Evolutionary conservation across 2,888 invertebrate genomes (phyloP).

Genomic region (Pammene fasciana): DNA sequence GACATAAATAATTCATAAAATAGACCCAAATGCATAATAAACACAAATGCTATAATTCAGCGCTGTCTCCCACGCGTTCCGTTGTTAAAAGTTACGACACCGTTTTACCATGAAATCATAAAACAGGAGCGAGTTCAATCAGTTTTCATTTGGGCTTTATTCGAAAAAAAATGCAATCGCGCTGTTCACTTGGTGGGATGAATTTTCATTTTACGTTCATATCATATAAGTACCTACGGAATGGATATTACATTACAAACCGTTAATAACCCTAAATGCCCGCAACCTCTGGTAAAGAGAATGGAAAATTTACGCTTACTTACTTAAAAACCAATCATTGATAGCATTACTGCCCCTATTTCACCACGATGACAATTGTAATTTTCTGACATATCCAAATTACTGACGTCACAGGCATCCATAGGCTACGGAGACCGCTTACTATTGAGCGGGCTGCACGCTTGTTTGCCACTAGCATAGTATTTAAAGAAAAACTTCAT

Average conservation of each 20-base stretch:
- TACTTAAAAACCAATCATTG: too few relatives aligned
- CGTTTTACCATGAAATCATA: constrained; percentile 36
- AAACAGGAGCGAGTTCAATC: constrained; percentile 36
- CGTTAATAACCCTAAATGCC: too few relatives aligned
- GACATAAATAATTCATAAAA: constrained; percentile 66
- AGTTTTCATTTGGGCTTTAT: constrained; percentile 10
- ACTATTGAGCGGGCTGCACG: too few relatives aligned
- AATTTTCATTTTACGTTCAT: not conserved
- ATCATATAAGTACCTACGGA: not conserved
- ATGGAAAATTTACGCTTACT: too few relatives aligned
- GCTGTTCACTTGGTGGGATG: not conserved
- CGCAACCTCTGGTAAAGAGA: too few relatives aligned
- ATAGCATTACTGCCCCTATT: too few relatives aligned
- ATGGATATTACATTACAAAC: not conserved
- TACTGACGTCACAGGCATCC: too few relatives aligned
- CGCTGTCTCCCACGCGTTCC: constrained; percentile 57
- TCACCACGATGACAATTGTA: too few relatives aligned
- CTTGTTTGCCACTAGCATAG: too few relatives aligned
- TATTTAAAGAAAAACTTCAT: too few relatives aligned
- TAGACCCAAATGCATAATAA: constrained; percentile 69
- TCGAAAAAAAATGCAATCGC: not conserved
- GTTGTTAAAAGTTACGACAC: constrained; percentile 41
- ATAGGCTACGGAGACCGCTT: too few relatives aligned
- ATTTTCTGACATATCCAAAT: too few relatives aligned
- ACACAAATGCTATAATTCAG: constrained; percentile 65